Base-by-base conservation (phyloP, 2,888 invertebrate species). In the Pachliopta kotzebuea region DNA sequence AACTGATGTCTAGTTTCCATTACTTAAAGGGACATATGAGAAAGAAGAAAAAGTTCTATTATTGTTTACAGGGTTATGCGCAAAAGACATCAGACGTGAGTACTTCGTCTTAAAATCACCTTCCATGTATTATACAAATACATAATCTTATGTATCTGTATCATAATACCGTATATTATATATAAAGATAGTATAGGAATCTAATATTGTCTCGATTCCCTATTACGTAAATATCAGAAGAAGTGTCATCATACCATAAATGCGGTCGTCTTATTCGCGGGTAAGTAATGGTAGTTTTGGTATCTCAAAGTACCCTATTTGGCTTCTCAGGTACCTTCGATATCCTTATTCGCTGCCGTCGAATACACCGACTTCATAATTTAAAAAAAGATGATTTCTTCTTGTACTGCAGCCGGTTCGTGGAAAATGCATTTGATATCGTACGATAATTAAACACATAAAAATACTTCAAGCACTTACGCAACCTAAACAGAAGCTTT, bases 271-370 rank as follows among this genome's bases (percentile, higher is more conserved):
- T 72, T 71, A 71, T 68, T 76, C 72, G 68, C 72, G 67, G 69
- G 75, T 74, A 76, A 73, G 73, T 72, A 74, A 78, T 78, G 72
- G 74, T 78, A 78, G 79, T 77, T 75, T 76, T 74, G 72, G 73
- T 71, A 74, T 74, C 71, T 71, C 68, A 63, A 63, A 66, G 64
- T 66, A 65, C 82, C 82, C 61, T 81, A 79, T 79, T 76, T 74
- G 79, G 80, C 56, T 29, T 69, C 61, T 71, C 72, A 71, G 70
- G 71, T 71, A 69, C 67, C 73, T 69, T 70, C 70, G 69, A 63
- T 68, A 62, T 65, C 76, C 74, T 71, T 75, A 73, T 76, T 68
- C 58, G 74, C 75, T 72, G 70, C 73, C 67, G 68, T 70, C 68
- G 68, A 64, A 63, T 63, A 63, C 26, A 63, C 52, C 53, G 57